Evolutionary conservation across 92 coral and sea anemone genomes (phyloP).

Genomic region (Palythoa heliodiscus): DNA sequence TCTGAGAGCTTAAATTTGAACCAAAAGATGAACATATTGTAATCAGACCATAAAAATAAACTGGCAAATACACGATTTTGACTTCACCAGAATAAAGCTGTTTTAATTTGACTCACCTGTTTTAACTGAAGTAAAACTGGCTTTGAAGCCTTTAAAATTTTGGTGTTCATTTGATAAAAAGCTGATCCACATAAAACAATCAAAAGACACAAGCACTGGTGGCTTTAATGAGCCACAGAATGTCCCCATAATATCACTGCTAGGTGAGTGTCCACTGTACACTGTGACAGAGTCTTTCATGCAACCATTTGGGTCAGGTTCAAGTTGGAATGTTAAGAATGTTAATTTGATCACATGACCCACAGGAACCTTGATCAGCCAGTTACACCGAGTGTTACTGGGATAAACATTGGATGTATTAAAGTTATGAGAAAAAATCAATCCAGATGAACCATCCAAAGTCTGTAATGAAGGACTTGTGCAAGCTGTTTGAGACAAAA

Average conservation of each 20-base stretch:
- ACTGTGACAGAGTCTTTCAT: slow-evolving; percentile 12
- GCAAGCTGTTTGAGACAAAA: slow-evolving; percentile 12
- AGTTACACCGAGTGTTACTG: slow-evolving; percentile 2
- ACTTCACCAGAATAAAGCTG: background rate
- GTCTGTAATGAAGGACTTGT: slow-evolving; percentile 14
- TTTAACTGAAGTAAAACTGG: slow-evolving; percentile 13
- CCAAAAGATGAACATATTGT: background rate
- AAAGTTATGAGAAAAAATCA: background rate
- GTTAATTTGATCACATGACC: slow-evolving; percentile 36
- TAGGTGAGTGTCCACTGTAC: slow-evolving; percentile 1
- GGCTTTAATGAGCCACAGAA: slow-evolving; percentile 22
- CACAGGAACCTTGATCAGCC: background rate
- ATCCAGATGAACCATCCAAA: background rate
- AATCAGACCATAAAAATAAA: background rate
- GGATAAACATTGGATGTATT: slow-evolving; percentile 4
- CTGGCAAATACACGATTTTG: too few species aligned
- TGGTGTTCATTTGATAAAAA: slow-evolving; percentile 5
- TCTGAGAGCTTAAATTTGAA: background rate
- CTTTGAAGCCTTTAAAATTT: slow-evolving; percentile 19
- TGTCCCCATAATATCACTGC: background rate
- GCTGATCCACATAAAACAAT: slow-evolving; percentile 3
- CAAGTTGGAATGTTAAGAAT: slow-evolving; percentile 31
- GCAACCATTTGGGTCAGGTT: slow-evolving; percentile 4
- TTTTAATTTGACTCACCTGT: slow-evolving; percentile 7
- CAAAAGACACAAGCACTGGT: slow-evolving; percentile 15